These are phyloP conservation scores for Piprites chloris DNA, from an alignment of 2,113 vertebrate genomes.

Conservation along the genomic window DNA sequence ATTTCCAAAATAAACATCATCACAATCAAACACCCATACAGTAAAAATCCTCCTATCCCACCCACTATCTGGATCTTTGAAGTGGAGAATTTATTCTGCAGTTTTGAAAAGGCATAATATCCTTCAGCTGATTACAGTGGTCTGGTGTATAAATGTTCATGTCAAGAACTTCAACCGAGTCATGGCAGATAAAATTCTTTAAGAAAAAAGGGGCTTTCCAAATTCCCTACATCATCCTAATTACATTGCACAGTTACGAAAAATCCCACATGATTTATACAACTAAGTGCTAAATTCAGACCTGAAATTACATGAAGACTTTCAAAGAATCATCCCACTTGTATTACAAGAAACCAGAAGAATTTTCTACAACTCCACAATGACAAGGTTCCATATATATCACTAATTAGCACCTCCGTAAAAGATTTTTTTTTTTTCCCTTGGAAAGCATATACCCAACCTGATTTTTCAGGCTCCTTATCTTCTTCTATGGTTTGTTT, in stretches of 20 bases:
- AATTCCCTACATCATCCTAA: not conserved
- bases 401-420: not conserved
- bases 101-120: not conserved
- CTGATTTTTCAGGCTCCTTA: constrained; percentile 89
- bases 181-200: not conserved
- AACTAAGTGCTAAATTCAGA: not conserved
- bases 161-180: not conserved
- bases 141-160: not conserved
- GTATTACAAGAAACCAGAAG: not conserved
- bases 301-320: not conserved
- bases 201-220: not conserved
- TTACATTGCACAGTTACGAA: not conserved
- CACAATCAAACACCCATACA: not conserved
- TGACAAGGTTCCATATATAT: not conserved
- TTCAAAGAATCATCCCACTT: not conserved
- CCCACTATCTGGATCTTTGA: not conserved
- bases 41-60: not conserved
- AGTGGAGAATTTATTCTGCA: not conserved
- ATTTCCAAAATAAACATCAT: constrained; percentile 30
- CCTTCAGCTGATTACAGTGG: not conserved
- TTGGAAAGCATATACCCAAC: constrained; percentile 60
- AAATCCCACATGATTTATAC: not conserved
- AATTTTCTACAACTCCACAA: not conserved
- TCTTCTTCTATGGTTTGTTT: constrained; percentile 93
- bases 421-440: not conserved